Percentiles rank a stretch among this genome's conserved stretches.
Conservation (phyloP, 2,888 invertebrate genomes). For the Eupithecia tripunctaria region DNA sequence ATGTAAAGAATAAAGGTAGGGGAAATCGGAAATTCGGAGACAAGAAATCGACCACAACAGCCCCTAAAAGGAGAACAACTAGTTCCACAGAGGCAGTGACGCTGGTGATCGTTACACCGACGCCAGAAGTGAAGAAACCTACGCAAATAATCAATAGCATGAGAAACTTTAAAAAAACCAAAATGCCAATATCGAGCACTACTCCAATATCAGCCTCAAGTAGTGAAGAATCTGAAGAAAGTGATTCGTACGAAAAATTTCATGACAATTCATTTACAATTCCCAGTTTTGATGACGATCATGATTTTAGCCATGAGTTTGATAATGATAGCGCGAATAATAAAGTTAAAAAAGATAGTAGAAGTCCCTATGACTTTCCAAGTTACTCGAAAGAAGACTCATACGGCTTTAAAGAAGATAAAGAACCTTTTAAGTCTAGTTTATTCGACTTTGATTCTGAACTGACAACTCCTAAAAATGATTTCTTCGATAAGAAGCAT, state of each 20-base stretch:
- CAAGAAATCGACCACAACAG: slow-evolving; percentile 63
- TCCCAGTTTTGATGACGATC: slow-evolving; percentile 70
- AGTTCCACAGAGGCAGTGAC: slow-evolving; percentile 61
- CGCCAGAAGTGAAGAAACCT: slow-evolving; percentile 72
- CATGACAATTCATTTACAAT: slow-evolving; percentile 82
- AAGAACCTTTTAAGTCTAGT: slow-evolving; percentile 67
- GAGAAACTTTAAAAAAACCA: slow-evolving; percentile 70
- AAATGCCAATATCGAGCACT: slow-evolving; percentile 64
- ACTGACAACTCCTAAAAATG: slow-evolving; percentile 82
- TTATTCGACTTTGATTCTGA: slow-evolving; percentile 73
- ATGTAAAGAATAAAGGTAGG: slow-evolving; percentile 78
- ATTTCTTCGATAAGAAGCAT: slow-evolving; percentile 82
- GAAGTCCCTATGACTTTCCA: slow-evolving; percentile 67
- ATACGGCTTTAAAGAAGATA: slow-evolving; percentile 60
- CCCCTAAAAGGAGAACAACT: slow-evolving; percentile 51
- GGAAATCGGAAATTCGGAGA: slow-evolving; percentile 70
- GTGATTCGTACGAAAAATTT: slow-evolving; percentile 74
- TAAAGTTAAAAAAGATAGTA: slow-evolving; percentile 65
- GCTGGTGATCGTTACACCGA: slow-evolving; percentile 74
- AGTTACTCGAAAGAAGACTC: slow-evolving; percentile 65
- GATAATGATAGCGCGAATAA: slow-evolving; percentile 60
- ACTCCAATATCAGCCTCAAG: slow-evolving; percentile 55
- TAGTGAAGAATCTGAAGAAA: slow-evolving; percentile 63
- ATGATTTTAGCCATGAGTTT: slow-evolving; percentile 59
- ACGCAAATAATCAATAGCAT: slow-evolving; percentile 73